These are phyloP conservation scores for Crotophaga sulcirostris DNA, from an alignment of 2,113 vertebrate genomes.

Conservation along the genomic window DNA sequence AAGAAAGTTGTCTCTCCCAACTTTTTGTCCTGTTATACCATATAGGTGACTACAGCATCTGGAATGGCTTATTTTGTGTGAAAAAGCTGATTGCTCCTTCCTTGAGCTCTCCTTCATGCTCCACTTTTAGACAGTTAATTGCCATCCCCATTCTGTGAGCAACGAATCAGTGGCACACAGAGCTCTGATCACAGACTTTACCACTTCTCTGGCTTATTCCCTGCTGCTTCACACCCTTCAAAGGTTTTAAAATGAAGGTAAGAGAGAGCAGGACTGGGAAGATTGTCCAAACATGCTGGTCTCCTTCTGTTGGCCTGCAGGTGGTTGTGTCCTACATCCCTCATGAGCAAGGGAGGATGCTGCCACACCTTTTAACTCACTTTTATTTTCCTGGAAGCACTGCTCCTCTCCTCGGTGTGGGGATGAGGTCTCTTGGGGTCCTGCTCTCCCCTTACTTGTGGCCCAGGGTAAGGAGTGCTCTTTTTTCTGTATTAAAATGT, in stretches of 20 bases:
- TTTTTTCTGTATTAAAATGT: background rate
- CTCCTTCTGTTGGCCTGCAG: background rate
- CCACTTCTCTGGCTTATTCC: background rate
- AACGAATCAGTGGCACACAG: rapidly evolving
- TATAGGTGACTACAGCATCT: background rate
- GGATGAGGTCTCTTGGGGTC: background rate
- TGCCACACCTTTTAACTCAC: background rate
- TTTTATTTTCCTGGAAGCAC: background rate
- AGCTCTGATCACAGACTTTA: background rate
- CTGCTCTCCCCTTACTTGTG: background rate
- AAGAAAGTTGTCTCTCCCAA: background rate
- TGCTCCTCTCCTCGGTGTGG: background rate
- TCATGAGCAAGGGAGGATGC: background rate
- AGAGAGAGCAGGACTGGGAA: background rate
- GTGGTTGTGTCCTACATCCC: background rate
- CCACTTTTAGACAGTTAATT: background rate
- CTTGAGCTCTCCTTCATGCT: background rate
- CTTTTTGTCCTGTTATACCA: background rate
- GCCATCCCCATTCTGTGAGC: background rate
- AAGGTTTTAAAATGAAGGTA: background rate
- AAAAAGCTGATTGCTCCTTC: background rate
- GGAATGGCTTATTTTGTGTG: background rate
- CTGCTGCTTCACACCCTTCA: background rate
- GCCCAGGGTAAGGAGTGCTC: background rate
- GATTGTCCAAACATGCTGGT: background rate